Conservation (phyloP, 1,140 invertebrate species). For the Trichoplusia ni region DNA sequence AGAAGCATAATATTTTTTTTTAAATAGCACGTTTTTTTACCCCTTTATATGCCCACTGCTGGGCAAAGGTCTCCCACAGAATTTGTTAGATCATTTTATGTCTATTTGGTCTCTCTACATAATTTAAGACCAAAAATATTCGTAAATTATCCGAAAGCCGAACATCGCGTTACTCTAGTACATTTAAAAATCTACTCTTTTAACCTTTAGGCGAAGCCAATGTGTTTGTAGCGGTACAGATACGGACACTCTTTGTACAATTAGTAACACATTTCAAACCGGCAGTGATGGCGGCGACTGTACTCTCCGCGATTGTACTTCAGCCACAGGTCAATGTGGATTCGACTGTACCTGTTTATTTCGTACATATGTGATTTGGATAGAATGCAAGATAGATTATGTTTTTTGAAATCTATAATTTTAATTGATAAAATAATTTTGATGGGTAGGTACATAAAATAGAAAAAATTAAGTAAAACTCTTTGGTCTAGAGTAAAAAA, state of each 20-base stretch:
- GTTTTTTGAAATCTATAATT: too few species aligned
- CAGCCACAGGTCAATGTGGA: not conserved
- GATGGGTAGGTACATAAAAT: too few species aligned
- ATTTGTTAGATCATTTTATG: too few species aligned
- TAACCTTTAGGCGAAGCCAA: conserved; percentile 24
- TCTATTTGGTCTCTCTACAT: not conserved
- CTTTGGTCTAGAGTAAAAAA: too few species aligned
- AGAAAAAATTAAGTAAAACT: too few species aligned
- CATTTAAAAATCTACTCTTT: conserved; percentile 8
- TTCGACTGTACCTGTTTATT: not conserved
- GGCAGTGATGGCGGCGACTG: conserved; percentile 1
- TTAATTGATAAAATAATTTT: too few species aligned
- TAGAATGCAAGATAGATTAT: not conserved
- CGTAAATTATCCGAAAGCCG: too few species aligned
- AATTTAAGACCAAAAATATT: not conserved
- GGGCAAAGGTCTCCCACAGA: too few species aligned
- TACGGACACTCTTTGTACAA: conserved; percentile 18
- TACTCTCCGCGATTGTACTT: not conserved
- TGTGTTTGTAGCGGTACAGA: conserved; percentile 17
- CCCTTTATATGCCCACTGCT: too few species aligned
- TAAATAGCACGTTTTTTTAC: too few species aligned
- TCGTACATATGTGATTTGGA: not conserved
- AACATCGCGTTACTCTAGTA: not conserved
- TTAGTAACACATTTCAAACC: conserved; percentile 12
- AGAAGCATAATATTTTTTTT: too few species aligned